Base-by-base conservation (phyloP, 2,888 invertebrate genomes). In the Caenorhabditis sp. region DNA sequence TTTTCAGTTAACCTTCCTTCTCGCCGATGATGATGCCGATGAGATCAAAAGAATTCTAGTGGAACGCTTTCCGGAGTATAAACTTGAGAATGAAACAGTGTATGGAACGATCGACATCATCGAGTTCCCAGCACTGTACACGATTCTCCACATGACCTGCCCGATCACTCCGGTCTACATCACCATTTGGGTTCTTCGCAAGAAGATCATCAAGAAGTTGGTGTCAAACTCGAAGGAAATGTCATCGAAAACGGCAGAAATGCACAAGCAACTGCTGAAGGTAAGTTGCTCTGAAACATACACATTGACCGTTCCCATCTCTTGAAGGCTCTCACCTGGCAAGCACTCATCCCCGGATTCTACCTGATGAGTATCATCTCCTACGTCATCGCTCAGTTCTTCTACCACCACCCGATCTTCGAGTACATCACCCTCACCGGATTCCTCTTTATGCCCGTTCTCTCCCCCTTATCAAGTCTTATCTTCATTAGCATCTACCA, bases 121-220 rank as follows among this genome's bases (percentile, higher is more conserved):
- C n/a, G 50, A 70, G 37, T 82, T 79, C 60, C 35, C 70, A 4
- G 81, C 79, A 13, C 44, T 84, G 58, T 71, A 61, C 58, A 82
- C 84, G 9, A 84, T 82, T 58, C 58, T 81, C 1, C 81, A 84
- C 35, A 84, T 82, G 81, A 84, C 84, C 13, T 50, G 58, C 24
- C 80, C 74, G 3, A 74, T 81, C 15, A 77, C 81, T 37, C 81
- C 81, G 5, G 70, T 77, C 18, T 81, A 81, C 51, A 71, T 61
- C 13, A 51, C 60, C 3, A 81, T 81, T 35, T 71, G 76, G 67
- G 60, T 67, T 0, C 58, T 81, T 15, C 55, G 81, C 13, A 70
- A 67, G 35, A 81, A 77, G 67, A 81, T 81, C 24, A 65, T 81
- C 18, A 15, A 32, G 26, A 60, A 76, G 26, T 37, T 81, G 55